Conservation (phyloP, 2,797 vertebrate genomes). For the Phoebastria nigripes region DNA sequence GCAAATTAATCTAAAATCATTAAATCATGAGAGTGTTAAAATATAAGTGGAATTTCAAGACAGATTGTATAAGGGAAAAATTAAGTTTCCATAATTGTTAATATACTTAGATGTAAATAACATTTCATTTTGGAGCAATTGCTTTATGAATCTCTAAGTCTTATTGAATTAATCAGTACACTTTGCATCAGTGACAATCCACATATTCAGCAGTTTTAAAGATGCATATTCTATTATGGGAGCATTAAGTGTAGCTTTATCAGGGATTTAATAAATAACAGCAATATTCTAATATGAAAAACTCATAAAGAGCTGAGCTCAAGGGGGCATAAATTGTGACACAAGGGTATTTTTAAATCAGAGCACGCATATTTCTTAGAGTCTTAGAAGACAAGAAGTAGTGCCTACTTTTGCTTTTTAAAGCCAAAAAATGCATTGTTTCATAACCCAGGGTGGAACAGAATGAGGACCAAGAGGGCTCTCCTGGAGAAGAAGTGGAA, state of each 20-base stretch:
- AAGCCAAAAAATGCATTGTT: not conserved
- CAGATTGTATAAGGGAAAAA: constrained; percentile 28
- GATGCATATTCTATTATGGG: not conserved
- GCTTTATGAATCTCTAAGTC: constrained; percentile 46
- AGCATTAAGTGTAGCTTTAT: constrained; percentile 29
- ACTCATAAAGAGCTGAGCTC: not conserved
- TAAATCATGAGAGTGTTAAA: constrained; percentile 22
- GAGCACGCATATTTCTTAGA: not conserved
- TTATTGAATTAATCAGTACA: constrained; percentile 64
- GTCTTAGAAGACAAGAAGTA: not conserved
- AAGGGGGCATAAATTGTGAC: not conserved
- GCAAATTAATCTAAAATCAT: constrained; percentile 35
- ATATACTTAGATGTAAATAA: constrained; percentile 59
- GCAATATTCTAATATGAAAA: not conserved
- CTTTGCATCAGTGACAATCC: constrained; percentile 29
- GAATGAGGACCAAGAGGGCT: not conserved
- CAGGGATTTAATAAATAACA: constrained; percentile 54
- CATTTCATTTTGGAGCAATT: constrained; percentile 42
- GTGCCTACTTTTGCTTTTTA: not conserved
- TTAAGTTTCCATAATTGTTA: constrained; percentile 44
- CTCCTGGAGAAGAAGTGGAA: not conserved
- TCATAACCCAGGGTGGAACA: not conserved
- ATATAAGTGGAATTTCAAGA: constrained; percentile 3
- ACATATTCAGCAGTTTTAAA: constrained; percentile 34
- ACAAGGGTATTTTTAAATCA: not conserved